phyloP scores from a whole-genome alignment of 2,113 vertebrate species.

The Neotragus moschatus region DNA sequence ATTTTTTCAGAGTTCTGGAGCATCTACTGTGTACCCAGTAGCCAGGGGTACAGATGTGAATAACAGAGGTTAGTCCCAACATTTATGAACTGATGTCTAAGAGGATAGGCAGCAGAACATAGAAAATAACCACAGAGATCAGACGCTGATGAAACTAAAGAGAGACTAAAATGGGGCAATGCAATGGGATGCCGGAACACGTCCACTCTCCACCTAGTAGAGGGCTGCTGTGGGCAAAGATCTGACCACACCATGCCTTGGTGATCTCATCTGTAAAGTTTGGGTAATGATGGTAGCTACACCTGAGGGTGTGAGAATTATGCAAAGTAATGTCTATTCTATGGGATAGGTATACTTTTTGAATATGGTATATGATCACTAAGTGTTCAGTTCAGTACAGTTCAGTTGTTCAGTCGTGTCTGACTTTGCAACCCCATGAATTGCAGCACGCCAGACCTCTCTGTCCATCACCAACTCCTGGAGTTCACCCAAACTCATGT shows the following conservation, averaged over 20 bases:
- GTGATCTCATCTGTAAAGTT: neutral
- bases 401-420: too few relatives aligned
- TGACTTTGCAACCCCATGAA: too few relatives aligned
- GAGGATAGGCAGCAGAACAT: neutral
- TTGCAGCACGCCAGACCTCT: too few relatives aligned
- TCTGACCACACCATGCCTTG: neutral
- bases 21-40: neutral
- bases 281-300: neutral
- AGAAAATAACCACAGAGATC: neutral
- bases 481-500: too few relatives aligned
- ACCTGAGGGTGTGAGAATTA: neutral
- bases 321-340: neutral
- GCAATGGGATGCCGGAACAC: neutral
- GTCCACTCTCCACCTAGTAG: neutral
- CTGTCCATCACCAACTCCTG: too few relatives aligned
- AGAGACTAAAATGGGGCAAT: neutral
- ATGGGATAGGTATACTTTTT: neutral
- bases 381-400: neutral
- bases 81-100: neutral
- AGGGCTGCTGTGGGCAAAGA: neutral
- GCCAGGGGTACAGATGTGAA: neutral
- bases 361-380: neutral
- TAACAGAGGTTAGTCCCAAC: neutral
- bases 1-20: neutral
- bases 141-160: neutral